Conservation (phyloP, 2,797 vertebrate genomes). For the Smutsia temminckii region DNA sequence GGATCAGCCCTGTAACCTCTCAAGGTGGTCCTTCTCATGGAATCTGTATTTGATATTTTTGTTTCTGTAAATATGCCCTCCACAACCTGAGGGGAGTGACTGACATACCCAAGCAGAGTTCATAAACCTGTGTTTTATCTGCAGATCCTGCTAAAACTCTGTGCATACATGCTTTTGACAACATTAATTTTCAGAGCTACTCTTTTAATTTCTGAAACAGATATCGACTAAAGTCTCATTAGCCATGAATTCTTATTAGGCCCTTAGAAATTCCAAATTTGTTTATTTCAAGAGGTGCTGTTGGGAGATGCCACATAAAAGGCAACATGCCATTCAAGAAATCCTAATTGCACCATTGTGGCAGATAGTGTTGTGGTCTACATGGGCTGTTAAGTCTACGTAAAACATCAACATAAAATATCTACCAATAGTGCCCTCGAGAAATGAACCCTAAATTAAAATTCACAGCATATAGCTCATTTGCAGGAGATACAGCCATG, state of each 20-base stretch:
- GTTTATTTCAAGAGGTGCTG: conserved; percentile 15
- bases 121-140: conserved; percentile 29
- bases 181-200: neutral
- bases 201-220: conserved; percentile 46
- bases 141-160: neutral
- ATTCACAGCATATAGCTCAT: neutral
- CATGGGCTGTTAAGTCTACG: neutral
- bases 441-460: neutral
- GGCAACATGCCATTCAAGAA: neutral
- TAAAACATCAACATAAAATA: neutral
- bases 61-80: conserved; percentile 45
- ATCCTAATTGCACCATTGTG: neutral
- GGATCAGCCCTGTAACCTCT: neutral
- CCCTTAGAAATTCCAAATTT: conserved; percentile 22
- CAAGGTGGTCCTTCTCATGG: neutral
- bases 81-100: neutral
- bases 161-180: neutral
- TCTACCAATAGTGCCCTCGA: neutral
- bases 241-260: conserved; percentile 11
- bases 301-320: neutral
- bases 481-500: neutral
- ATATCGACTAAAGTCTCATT: conserved; percentile 11
- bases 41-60: conserved; percentile 34
- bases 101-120: neutral
- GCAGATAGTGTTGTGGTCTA: neutral